Evolutionary conservation across 2,888 invertebrate genomes (phyloP).

Genomic region (Apoda limacodes): DNA sequence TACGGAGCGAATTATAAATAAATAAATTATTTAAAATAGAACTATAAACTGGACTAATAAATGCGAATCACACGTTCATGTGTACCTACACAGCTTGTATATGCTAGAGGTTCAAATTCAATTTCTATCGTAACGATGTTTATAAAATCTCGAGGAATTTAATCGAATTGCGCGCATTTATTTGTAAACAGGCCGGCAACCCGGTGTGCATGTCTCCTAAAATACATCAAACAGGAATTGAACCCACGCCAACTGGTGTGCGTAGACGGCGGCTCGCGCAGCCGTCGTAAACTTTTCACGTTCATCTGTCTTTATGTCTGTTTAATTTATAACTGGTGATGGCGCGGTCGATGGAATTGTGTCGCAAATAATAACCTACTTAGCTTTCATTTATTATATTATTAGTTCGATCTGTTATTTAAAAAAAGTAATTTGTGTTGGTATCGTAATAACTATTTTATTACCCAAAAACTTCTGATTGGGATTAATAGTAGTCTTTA

Average conservation of each 20-base stretch:
- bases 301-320: conserved; percentile 29
- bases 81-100: too few species aligned
- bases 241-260: conserved; percentile 61
- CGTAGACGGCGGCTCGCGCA: conserved; percentile 57
- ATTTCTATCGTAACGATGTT: conserved; percentile 54
- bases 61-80: too few species aligned
- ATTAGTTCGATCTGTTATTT: too few species aligned
- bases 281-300: conserved; percentile 52
- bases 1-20: too few species aligned
- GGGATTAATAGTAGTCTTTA: too few species aligned
- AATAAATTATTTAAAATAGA: too few species aligned
- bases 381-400: too few species aligned
- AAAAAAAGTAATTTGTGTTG: too few species aligned
- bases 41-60: too few species aligned
- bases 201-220: conserved; percentile 47
- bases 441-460: too few species aligned
- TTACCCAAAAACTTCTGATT: too few species aligned
- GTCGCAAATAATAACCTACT: conserved; percentile 31
- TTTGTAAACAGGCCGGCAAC: conserved; percentile 57
- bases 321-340: conserved; percentile 39
- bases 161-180: conserved; percentile 52
- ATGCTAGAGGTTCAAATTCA: too few species aligned
- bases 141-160: conserved; percentile 58
- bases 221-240: conserved; percentile 67
- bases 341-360: conserved; percentile 24